Percentiles rank a stretch among this genome's conserved stretches.
These are phyloP conservation scores for Fregetta grallaria DNA, from an alignment of 2,113 vertebrate species.

Conservation along the genomic window DNA sequence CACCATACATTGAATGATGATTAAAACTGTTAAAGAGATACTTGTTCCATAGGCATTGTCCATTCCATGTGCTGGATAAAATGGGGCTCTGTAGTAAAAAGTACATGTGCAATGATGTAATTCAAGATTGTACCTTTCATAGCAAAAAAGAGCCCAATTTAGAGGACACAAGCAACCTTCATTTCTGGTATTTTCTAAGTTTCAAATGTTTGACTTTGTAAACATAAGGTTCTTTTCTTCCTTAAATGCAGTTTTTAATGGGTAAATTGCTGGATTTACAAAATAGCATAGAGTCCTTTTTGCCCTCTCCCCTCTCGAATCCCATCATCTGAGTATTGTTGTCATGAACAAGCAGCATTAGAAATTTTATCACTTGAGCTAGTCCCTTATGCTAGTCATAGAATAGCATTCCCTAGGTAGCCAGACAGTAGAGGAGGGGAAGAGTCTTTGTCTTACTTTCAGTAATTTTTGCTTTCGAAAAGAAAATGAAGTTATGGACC, in stretches of 20 bases:
- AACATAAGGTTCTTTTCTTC: not conserved
- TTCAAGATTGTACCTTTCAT: not conserved
- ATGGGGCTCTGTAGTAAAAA: not conserved
- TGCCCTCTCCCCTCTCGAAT: not conserved
- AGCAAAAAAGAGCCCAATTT: not conserved
- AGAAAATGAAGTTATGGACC: not conserved
- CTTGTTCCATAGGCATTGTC: not conserved
- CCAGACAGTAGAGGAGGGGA: not conserved
- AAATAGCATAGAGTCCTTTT: not conserved
- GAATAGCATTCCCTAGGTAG: not conserved
- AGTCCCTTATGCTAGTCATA: no score
- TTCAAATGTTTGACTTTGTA: not conserved
- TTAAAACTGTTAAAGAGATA: not conserved
- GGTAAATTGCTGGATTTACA: not conserved
- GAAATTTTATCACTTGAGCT: not conserved
- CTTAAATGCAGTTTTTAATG: not conserved
- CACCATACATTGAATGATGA: not conserved
- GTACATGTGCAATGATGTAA: not conserved
- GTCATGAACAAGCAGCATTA: not conserved
- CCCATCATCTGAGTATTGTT: not conserved
- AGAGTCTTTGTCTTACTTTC: not conserved
- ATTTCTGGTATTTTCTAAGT: not conserved
- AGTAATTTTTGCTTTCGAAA: not conserved
- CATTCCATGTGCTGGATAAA: not conserved
- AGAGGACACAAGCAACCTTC: not conserved